Base-by-base conservation (phyloP, 2,113 vertebrate species). In the Noctilio leporinus region DNA sequence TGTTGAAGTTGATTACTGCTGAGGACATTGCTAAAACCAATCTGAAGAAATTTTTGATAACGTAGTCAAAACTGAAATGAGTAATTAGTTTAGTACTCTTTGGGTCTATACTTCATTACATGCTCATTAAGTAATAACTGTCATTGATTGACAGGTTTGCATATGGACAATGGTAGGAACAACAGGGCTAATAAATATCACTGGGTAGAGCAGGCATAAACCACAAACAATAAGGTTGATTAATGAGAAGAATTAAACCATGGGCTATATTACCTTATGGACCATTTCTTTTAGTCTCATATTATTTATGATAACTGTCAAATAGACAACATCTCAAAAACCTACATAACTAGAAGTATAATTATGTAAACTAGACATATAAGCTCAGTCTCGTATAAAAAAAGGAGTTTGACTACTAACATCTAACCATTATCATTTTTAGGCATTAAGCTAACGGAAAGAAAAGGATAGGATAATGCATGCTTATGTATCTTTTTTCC, bases 51-150 rank as follows among this genome's bases (percentile, higher is more conserved):
- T 19, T 96, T 94, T 49, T 83, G 91, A 86, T 92, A 97, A 82
- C 45, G n/a, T 96, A 96, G 83, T 62, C 96, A 76, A 95, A 94
- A 43, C 80, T 83, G 15, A 97, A 97, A 97, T 76, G 89, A 97
- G 95, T 93, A 96, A 98, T 98, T 97, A 98, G 96, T 98, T 97
- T 96, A 97, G 91, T 96, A 97, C 96, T 98, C 97, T 96, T 97
- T 78, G 93, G 96, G 83, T 97, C 97, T 97, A 86, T 55, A 97
- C 91, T 91, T 98, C 97, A 95, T 98, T 98, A 98, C 81, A 67
- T 98, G 98, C 98, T 99, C 98, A 98, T 99, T 98, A 99, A 98
- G 97, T 91, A 97, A 98, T 98, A 98, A 98, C 98, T 98, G 98
- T 96, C 98, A 98, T 98, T 99, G 98, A 99, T 99, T 94, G 97